phyloP scores from a whole-genome alignment of 2,797 vertebrate species.

The Oreochromis mossambicus region DNA sequence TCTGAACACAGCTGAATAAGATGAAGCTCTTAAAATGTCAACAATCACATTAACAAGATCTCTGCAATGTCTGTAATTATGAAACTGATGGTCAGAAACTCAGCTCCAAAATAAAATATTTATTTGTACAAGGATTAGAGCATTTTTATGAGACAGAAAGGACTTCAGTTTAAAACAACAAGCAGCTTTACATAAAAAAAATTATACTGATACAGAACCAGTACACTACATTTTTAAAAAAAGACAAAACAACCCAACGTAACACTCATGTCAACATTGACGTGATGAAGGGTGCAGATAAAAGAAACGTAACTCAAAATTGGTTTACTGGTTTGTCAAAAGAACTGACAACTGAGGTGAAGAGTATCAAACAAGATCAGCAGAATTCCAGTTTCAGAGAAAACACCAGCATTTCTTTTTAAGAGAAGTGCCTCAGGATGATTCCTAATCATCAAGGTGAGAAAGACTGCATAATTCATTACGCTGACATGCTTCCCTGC shows the following conservation, averaged over 20 bases:
- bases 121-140: conserved; percentile 43
- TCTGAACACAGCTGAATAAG: background rate
- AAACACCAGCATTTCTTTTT: background rate
- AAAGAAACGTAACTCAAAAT: background rate
- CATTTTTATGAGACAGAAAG: conserved; percentile 28
- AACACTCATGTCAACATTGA: conserved; percentile 1
- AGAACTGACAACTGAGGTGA: background rate
- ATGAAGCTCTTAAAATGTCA: background rate
- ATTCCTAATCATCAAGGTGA: background rate
- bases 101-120: conserved; percentile 27
- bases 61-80: background rate
- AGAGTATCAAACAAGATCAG: background rate
- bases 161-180: conserved; percentile 27
- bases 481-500: background rate
- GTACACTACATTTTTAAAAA: conserved; percentile 17
- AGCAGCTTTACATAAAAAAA: conserved; percentile 27
- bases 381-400: conserved; percentile 9
- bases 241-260: background rate
- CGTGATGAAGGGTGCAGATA: background rate
- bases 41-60: background rate
- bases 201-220: conserved; percentile 22
- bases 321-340: background rate
- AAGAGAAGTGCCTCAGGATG: background rate
- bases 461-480: background rate
- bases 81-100: background rate